Percentiles rank a stretch among this genome's conserved stretches.
phyloP scores from a whole-genome alignment of 2,888 invertebrate species.

The Ferrisia virgata region DNA sequence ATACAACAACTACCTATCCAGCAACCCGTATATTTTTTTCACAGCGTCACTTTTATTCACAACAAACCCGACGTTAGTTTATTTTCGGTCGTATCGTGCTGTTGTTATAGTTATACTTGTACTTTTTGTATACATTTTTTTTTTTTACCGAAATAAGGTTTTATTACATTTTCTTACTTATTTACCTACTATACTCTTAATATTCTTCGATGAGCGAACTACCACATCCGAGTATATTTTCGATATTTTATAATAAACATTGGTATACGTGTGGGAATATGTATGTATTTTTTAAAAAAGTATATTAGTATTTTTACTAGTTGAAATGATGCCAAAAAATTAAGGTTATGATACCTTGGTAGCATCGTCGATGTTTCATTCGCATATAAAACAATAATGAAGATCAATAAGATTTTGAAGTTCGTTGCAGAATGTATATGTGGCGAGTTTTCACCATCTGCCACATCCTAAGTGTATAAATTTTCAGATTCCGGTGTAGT shows the following conservation, averaged over 20 bases:
- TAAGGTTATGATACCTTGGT: background rate
- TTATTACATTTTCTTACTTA: too few relatives aligned
- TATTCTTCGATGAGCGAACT: too few relatives aligned
- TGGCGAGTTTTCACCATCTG: background rate
- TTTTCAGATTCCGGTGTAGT: too few relatives aligned
- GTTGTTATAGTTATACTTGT: background rate
- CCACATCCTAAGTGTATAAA: too few relatives aligned
- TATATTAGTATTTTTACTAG: background rate
- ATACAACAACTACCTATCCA: slow-evolving; percentile 18
- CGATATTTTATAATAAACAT: too few relatives aligned
- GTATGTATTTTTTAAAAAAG: background rate
- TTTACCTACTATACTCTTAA: too few relatives aligned
- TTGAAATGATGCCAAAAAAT: background rate
- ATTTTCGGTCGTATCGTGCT: slow-evolving; percentile 25
- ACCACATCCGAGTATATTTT: too few relatives aligned
- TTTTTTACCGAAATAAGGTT: background rate
- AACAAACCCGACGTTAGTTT: slow-evolving; percentile 25
- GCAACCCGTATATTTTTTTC: slow-evolving; percentile 34
- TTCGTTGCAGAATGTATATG: background rate
- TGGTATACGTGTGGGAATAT: too few relatives aligned
- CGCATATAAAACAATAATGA: background rate
- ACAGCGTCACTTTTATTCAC: background rate
- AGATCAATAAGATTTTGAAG: background rate
- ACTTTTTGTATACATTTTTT: background rate
- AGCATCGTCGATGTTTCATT: background rate